phyloP scores from a whole-genome alignment of 2,113 vertebrate genomes.

The Thunnus maccoyii region DNA sequence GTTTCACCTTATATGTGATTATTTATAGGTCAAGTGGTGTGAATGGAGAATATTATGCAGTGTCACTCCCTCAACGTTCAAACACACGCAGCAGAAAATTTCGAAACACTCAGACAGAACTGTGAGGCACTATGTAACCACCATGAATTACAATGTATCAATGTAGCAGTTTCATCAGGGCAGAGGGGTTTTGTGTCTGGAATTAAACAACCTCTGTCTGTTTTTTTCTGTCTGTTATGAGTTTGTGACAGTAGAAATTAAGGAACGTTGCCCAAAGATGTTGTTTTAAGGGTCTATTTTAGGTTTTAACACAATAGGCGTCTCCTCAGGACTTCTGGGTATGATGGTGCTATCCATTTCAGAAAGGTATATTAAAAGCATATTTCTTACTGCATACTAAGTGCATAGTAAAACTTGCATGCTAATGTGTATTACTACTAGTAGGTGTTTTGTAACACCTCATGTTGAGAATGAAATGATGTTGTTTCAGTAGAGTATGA shows the following conservation, averaged over 20 bases:
- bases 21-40: background rate
- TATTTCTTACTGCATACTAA: background rate
- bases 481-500: background rate
- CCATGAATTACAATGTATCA: background rate
- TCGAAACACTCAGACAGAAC: conserved; percentile 3
- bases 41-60: conserved; percentile 16
- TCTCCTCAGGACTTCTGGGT: background rate
- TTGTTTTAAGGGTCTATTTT: no score
- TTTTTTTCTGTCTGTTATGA: background rate
- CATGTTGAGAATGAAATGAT: background rate
- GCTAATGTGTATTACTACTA: no score
- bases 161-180: conserved; percentile 18
- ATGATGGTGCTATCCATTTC: background rate
- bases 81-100: conserved; percentile 11
- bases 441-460: no score
- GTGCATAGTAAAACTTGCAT: background rate
- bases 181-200: background rate
- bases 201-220: background rate
- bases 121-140: background rate
- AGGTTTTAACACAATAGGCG: background rate
- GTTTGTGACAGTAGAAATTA: conserved; percentile 8
- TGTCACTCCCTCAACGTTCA: background rate
- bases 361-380: background rate
- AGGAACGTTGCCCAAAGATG: background rate
- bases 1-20: background rate